Evolutionary conservation across 2,888 invertebrate genomes (phyloP), one percentile per base, ranked within the genome.

Genomic region (Prosapia bicincta): DNA sequence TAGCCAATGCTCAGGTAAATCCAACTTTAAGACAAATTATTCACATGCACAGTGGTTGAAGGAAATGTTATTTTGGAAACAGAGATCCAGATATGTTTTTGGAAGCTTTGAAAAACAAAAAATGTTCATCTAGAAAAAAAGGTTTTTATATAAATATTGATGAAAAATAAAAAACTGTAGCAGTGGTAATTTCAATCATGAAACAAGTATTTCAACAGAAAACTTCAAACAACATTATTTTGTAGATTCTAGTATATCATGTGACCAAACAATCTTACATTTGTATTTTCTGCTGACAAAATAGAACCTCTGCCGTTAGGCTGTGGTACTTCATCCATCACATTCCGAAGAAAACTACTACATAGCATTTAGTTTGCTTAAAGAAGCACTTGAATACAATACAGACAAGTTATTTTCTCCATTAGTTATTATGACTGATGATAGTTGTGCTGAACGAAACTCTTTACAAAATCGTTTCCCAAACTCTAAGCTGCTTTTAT

Each of bases 1-100:
- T 32, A 70, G 70, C 70, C n/a, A 70, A 70, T 70, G 70, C 70
- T 32, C 70, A 70, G 70, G 23, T 32, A 70, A 70, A 70, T 70
- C 38, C 32, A 24, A 70, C 70, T 70, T 6, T 70, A 70, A 70
- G 70, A 32, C 32, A 70, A 70, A 70, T 70, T 70, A 70, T 70
- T 70, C 23, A 70, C 70, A 3, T 70, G n/a, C 32, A 70, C 69
- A 69, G 69, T 69, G 7, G 26, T 69, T 69, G 69, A 30, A 32
- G 70, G 32, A 70, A 70, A 32, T 1, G 3, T 5, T 3, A 70
- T 32, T 70, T 70, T 25, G 38, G 32, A 70, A 43, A 32, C 70
- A 70, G 70, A 70, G 32, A 70, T 70, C 70, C 32, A 70, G 23
- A 32, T 38, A 30, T 23, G 15, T 70, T 70, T 70, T 28, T 70